Conservation (phyloP, 2,888 invertebrate genomes). For the Brachylomia viminalis region DNA sequence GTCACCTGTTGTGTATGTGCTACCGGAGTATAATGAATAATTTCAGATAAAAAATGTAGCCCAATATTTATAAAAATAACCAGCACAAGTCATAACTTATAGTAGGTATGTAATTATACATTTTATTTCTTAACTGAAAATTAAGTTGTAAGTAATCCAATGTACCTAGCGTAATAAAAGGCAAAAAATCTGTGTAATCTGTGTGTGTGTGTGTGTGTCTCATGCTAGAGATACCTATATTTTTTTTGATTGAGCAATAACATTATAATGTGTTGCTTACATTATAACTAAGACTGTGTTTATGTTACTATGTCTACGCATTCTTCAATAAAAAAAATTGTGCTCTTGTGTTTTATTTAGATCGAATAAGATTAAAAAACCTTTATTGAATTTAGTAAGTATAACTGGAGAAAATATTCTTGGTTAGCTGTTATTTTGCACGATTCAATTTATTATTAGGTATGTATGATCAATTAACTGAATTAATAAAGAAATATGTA, state of each 20-base stretch:
- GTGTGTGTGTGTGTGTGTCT: no score
- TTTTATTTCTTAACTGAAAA: constrained; percentile 45
- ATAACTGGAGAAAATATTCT: background rate
- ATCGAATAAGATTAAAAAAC: constrained; percentile 15
- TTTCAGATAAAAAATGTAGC: constrained; percentile 25
- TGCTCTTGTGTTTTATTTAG: constrained; percentile 58
- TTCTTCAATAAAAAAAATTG: constrained; percentile 46
- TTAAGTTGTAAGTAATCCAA: constrained; percentile 45
- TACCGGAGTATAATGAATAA: constrained; percentile 35
- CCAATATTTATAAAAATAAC: constrained; percentile 18
- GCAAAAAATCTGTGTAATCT: constrained; percentile 41
- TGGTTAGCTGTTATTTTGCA: background rate
- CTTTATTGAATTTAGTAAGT: background rate
- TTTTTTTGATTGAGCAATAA: constrained; percentile 50
- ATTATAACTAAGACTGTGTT: constrained; percentile 58
- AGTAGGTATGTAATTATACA: constrained; percentile 18
- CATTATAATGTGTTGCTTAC: constrained; percentile 60
- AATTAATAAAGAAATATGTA: background rate
- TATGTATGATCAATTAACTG: background rate
- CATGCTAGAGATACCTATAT: constrained; percentile 27
- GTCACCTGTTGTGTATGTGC: constrained; percentile 5
- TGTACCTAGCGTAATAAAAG: constrained; percentile 44
- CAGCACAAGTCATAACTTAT: constrained; percentile 22
- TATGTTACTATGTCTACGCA: constrained; percentile 55
- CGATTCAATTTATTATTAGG: background rate